A percentile compares a stretch with the other conserved stretches of the same genome.
phyloP scores from a whole-genome alignment of 2,797 vertebrate species.

The Epinephelus coioides region DNA sequence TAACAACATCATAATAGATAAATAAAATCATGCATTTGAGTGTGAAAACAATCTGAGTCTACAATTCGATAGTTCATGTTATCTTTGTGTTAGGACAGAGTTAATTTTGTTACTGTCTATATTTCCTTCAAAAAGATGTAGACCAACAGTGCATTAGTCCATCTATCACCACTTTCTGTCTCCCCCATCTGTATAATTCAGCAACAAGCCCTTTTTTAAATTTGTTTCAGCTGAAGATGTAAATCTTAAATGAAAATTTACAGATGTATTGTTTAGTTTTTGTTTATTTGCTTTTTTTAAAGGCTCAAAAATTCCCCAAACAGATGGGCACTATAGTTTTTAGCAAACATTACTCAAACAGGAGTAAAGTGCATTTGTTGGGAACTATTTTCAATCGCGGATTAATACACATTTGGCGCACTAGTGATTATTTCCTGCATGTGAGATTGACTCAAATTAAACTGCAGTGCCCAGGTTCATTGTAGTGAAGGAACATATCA shows the following conservation, averaged over 20 bases:
- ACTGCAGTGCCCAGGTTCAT: background rate
- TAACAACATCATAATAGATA: background rate
- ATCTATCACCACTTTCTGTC: background rate
- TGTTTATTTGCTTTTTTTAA: no score
- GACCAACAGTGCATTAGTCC: background rate
- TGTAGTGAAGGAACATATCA: background rate
- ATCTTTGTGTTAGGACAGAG: background rate
- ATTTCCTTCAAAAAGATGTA: fast-evolving
- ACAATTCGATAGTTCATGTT: background rate
- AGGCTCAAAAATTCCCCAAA: background rate
- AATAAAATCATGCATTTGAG: background rate
- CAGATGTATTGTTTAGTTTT: background rate
- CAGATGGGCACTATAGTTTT: background rate
- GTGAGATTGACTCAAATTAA: background rate
- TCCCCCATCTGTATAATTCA: background rate
- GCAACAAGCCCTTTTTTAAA: background rate
- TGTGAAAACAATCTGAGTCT: background rate
- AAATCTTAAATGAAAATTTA: background rate
- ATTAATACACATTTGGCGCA: background rate
- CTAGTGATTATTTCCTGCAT: background rate
- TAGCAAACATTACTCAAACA: background rate
- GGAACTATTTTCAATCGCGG: background rate
- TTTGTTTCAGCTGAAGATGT: background rate
- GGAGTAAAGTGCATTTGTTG: background rate
- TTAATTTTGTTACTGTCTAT: background rate